A percentile compares a stretch with the other conserved stretches of the same genome.
These are phyloP conservation scores for Cyaniris semiargus DNA, from an alignment of 2,888 invertebrate genomes.

Conservation along the genomic window DNA sequence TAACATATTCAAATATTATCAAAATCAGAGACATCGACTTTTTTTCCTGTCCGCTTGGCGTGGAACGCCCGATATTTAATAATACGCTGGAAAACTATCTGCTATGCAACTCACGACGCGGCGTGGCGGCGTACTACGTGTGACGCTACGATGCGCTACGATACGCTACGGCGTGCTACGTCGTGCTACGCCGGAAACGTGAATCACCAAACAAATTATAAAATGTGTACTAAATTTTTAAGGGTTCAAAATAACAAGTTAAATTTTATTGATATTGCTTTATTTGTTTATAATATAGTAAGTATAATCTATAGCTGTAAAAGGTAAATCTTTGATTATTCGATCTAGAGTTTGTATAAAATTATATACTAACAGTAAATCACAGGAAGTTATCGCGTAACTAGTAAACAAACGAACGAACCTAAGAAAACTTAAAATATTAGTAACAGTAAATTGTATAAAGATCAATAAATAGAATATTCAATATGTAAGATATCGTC, in stretches of 20 bases:
- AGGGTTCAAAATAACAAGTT: not conserved
- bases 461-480: conserved; percentile 32
- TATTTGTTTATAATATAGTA: conserved; percentile 52
- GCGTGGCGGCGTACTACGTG: too few relatives aligned
- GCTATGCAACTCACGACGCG: too few relatives aligned
- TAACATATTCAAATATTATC: too few relatives aligned
- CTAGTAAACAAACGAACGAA: conserved; percentile 62
- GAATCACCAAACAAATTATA: not conserved
- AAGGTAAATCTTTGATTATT: conserved; percentile 63
- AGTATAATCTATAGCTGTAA: conserved; percentile 72
- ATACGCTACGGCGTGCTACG: not conserved
- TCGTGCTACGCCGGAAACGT: not conserved
- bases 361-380: conserved; percentile 71
- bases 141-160: conserved; percentile 1
- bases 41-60: too few relatives aligned
- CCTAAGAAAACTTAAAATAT: conserved; percentile 47
- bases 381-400: conserved; percentile 72
- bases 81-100: too few relatives aligned
- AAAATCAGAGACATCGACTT: too few relatives aligned
- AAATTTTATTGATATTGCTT: conserved; percentile 64
- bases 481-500: conserved; percentile 22
- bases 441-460: conserved; percentile 54
- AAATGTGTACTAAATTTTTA: too few relatives aligned
- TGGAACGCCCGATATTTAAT: too few relatives aligned
- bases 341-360: conserved; percentile 75